A percentile compares a stretch with the other conserved stretches of the same genome.
phyloP scores from a whole-genome alignment of 2,888 invertebrate species.

The Anoncus sp. region DNA sequence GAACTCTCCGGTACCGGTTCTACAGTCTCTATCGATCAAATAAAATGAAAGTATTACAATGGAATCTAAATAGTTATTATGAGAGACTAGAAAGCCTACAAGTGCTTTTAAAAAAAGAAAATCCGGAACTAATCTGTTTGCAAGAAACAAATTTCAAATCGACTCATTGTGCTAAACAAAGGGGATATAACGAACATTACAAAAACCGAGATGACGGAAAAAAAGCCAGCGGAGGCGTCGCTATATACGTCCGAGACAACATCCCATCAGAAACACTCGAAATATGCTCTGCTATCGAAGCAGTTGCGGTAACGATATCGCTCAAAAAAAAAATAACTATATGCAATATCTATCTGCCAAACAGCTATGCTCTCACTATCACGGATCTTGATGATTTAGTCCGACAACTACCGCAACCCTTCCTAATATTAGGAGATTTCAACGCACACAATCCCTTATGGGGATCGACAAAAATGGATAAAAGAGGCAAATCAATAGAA shows the following conservation, averaged over 20 bases:
- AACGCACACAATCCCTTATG: no score
- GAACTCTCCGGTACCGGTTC: background rate
- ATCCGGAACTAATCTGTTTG: slow-evolving; percentile 50
- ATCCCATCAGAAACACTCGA: background rate
- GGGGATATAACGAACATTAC: slow-evolving; percentile 27
- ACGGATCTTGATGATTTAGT: no score
- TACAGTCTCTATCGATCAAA: background rate
- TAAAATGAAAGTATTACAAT: slow-evolving; percentile 46
- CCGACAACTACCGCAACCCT: no score
- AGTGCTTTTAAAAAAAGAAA: slow-evolving; percentile 26
- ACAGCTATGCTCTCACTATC: no score
- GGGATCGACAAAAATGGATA: no score
- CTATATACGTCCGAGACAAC: slow-evolving; percentile 26
- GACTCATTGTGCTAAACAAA: slow-evolving; percentile 25
- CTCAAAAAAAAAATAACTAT: slow-evolving; percentile 43
- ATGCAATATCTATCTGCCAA: no score
- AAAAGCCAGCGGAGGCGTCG: slow-evolving; percentile 50
- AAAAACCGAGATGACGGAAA: background rate
- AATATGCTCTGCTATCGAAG: background rate
- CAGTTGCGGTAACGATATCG: slow-evolving; percentile 10
- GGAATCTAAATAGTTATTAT: slow-evolving; percentile 27
- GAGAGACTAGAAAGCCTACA: slow-evolving; percentile 19
- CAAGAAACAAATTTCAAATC: slow-evolving; percentile 62
- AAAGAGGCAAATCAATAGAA: no score
- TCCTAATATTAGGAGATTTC: no score